Evolutionary conservation across 2,888 invertebrate genomes (phyloP), one percentile per base, ranked within the genome.

Genomic region (Odontocerum albicorne): DNA sequence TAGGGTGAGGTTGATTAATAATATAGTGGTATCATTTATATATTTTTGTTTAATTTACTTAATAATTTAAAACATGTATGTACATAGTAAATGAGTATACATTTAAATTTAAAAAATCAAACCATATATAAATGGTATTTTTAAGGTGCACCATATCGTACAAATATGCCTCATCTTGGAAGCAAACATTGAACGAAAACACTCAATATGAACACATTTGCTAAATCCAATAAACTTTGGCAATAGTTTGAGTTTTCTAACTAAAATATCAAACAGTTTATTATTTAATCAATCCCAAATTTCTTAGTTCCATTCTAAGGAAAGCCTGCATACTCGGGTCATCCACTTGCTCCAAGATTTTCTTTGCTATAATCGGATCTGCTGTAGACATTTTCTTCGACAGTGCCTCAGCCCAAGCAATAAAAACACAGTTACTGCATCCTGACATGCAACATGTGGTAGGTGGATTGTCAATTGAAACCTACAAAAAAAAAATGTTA

Each of bases 341-440:
- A 1, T 83, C 75, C 10, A 94, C 82, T 70, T 83, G 84, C 21
- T 87, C 83, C 51, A 90, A 69, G n/a, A 96, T 86, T 66, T 87
- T 81, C 21, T 83, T 77, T 0, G 86, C 82, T 50, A 85, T 80
- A 43, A 84, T 83, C 0, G 87, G 87, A 13, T 88, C 87, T 62
- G 86, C 85, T 60, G 81, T 72, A 8, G 84, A 71, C 64, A 83
- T 72, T 62, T 81, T 78, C 47, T 76, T 68, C 2, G 81, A 76
- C 38, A 96, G 65, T 16, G 88, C 83, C 64, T 93, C 89, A 0
- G 93, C 95, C 79, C 95, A 96, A 12, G 86, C 84, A 46, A 96
- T 85, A 88, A 92, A 96, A 3, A 96, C 95, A 70, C 96, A 96
- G 72, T 94, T 95, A 0, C 88, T 79, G 74, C 96, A 96, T 0